These are phyloP conservation scores for Hucho hucho DNA, from an alignment of 2,113 vertebrate species.

Conservation along the genomic window DNA sequence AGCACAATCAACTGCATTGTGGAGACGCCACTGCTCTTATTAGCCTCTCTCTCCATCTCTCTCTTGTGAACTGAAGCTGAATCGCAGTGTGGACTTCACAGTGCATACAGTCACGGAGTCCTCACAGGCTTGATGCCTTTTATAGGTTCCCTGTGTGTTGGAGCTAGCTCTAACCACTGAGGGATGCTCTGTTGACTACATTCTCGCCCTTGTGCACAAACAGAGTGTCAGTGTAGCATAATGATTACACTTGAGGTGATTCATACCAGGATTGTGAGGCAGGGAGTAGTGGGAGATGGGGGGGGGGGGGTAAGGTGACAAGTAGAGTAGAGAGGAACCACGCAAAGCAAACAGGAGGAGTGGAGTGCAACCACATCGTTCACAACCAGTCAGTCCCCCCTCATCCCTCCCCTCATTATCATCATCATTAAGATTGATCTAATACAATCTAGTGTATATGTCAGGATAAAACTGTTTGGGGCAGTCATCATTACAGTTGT, in stretches of 20 bases:
- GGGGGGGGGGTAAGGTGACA: not conserved
- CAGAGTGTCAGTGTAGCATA: constrained; percentile 39
- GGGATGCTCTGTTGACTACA: constrained; percentile 26
- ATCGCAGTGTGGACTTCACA: constrained; percentile 16
- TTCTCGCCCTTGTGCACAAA: constrained; percentile 39
- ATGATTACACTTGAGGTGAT: constrained; percentile 39
- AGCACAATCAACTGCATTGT: constrained; percentile 59
- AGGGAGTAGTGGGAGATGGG: constrained; percentile 11
- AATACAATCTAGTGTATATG: not conserved
- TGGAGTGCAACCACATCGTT: constrained; percentile 43
- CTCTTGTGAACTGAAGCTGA: constrained; percentile 15
- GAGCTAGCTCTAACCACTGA: constrained; percentile 21
- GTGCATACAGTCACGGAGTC: constrained; percentile 24
- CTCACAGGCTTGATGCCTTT: too few species aligned
- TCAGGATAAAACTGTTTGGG: not conserved
- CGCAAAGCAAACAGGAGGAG: not conserved
- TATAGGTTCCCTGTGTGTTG: too few species aligned
- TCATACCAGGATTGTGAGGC: constrained; percentile 16
- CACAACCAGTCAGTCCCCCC: constrained; percentile 41
- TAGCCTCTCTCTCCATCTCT: constrained; percentile 26
- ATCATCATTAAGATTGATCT: constrained; percentile 7
- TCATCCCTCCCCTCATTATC: constrained; percentile 19
- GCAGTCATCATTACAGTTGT: not conserved
- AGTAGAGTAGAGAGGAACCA: not conserved
- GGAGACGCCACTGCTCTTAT: constrained; percentile 38